phyloP scores from a whole-genome alignment of 2,113 vertebrate genomes.

The Lophius piscatorius region DNA sequence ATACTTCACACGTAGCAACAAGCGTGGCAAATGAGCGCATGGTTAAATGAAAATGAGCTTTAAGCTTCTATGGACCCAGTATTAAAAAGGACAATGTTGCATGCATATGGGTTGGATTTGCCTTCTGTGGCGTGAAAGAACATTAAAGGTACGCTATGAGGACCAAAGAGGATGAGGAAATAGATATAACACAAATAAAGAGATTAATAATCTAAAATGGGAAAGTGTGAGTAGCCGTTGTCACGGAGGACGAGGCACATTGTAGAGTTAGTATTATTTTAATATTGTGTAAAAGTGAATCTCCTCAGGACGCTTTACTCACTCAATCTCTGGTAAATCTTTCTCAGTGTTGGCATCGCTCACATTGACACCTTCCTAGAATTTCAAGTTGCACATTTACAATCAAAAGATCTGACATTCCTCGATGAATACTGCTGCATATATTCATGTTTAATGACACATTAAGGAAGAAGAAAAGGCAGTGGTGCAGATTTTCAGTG shows the following conservation, averaged over 20 bases:
- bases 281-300: conserved; percentile 18
- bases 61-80: conserved; percentile 13
- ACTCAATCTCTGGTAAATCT: conserved; percentile 33
- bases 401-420: conserved; percentile 36
- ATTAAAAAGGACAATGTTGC: conserved; percentile 36
- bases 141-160: background rate
- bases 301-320: background rate
- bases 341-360: conserved; percentile 34
- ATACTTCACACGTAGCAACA: conserved; percentile 25
- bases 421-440: conserved; percentile 43
- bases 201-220: background rate
- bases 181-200: conserved; percentile 2
- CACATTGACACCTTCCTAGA: conserved; percentile 1
- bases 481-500: conserved; percentile 70
- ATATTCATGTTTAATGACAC: conserved; percentile 48
- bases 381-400: background rate
- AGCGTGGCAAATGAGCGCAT: conserved; percentile 37
- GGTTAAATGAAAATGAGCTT: conserved; percentile 25
- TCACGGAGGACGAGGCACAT: conserved; percentile 39
- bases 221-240: conserved; percentile 12
- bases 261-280: conserved; percentile 24
- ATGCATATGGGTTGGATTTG: conserved; percentile 28
- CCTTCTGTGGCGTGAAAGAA: conserved; percentile 16
- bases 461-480: conserved; percentile 31
- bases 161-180: background rate